Base-by-base conservation (phyloP, 2,797 vertebrate species). In the Momotus momota region DNA sequence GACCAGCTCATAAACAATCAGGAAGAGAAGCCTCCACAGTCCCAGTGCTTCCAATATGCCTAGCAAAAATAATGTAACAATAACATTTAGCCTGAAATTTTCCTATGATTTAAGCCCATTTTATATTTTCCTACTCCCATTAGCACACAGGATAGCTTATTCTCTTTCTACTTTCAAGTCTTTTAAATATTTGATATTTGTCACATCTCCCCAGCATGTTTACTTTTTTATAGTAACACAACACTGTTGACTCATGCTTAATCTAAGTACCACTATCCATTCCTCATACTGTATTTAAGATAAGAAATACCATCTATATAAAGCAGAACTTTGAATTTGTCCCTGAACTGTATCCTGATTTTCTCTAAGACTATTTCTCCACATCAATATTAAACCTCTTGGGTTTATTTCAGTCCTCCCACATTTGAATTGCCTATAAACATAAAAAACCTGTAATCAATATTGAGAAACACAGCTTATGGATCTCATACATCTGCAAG, bases 301-400 rank as follows among this genome's bases (percentile, higher is more conserved):
- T 81, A 93, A 82, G 75, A 86, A 97, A 94, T 67, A 80, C 16
- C 45, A 88, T 35, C 65, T 86, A 71, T 90, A 81, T 10, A 81
- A 23, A 83, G 38, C 21, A 46, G 33, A 35, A 69, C 41, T 88
- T 90, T 81, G 65, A 94, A 88, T 78, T 74, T 83, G 57, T 52
- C 54, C 72, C 82, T 74, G 82, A 88, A 88, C 69, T 58, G 85
- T 49, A 91, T 78, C 18, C 45, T 78, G 49, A 57, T 92, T 89
- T 91, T 83, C 57, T 90, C 41, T 16, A 52, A 86, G 55, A 38
- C 78, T 92, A 29, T 67, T 95, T 93, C 48, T 90, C 54, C 26
- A 58, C 51, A 51, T 74, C 49, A 79, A 10, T 91, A 75, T 74
- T 65, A 88, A 93, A 38, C 41, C 26, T 84, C 54, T n/a, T 65